Percentiles rank a stretch among this genome's conserved stretches.
These are phyloP conservation scores for Oxystoma pomonae DNA, from an alignment of 2,888 invertebrate species.

Conservation along the genomic window DNA sequence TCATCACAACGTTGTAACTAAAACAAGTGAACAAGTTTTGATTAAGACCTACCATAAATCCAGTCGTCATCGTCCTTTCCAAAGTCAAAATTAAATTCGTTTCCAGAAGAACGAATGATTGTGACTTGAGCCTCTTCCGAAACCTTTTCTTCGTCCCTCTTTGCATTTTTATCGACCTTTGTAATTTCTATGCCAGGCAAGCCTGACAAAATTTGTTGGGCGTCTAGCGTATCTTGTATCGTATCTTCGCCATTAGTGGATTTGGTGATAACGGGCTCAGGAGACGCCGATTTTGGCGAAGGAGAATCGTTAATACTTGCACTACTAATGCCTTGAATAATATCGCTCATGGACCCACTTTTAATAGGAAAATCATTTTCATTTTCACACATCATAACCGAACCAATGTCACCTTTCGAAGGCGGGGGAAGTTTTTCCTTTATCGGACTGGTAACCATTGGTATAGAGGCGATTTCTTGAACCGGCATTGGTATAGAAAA, in stretches of 20 bases:
- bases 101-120: slow-evolving; percentile 43
- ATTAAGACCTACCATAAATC: slow-evolving; percentile 43
- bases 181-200: slow-evolving; percentile 48
- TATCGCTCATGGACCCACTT: slow-evolving; percentile 1
- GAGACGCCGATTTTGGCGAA: not conserved
- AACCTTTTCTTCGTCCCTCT: slow-evolving; percentile 30
- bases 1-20: too few relatives aligned
- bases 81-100: slow-evolving; percentile 34
- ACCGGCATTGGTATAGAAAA: not conserved
- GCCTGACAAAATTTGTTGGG: slow-evolving; percentile 46
- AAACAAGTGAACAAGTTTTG: not conserved
- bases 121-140: slow-evolving; percentile 43
- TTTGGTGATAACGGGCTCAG: not conserved
- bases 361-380: not conserved
- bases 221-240: slow-evolving; percentile 36
- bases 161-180: slow-evolving; percentile 40
- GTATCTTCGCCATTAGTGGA: slow-evolving; percentile 10
- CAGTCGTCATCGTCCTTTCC: slow-evolving; percentile 46
- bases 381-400: not conserved
- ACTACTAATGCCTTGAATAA: slow-evolving; percentile 5
- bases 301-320: not conserved
- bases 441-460: not conserved
- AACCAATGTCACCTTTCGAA: not conserved
- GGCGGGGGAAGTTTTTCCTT: not conserved
- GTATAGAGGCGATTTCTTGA: not conserved